Base-by-base conservation (phyloP, 2,797 vertebrate species). In the Emydoidea blandingii region DNA sequence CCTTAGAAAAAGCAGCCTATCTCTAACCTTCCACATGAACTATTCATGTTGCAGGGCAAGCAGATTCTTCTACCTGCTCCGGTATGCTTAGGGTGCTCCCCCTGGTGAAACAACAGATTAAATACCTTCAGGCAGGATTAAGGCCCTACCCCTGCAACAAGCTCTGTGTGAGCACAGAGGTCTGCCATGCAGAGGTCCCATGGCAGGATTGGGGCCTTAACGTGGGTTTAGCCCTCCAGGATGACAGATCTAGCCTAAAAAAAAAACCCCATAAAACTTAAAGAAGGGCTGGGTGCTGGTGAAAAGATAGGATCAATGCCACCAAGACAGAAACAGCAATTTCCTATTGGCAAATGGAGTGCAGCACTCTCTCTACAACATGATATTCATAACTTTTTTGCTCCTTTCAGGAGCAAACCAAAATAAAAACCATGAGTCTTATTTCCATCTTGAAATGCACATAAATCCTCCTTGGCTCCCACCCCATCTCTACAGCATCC, bases 251-350 rank as follows among this genome's bases (percentile, higher is more conserved):
- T 76, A 76, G 25, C 37, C 27, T 78, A 21, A 37, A 74, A 74
- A 47, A 44, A 47, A 44, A 49, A 16, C 4, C 3, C 62, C 74
- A 47, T 27, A 47, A 37, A 47, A 49, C 47, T 29, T 29, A 15
- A 78, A 49, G 14, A 18, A 49, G 27, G 27, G 29, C 27, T 18
- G 14, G 8, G 3, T 0, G 0, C 49, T 4, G 2, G 4, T 44
- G 85, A 83, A 65, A 41, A 91, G 15, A 1, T 14, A 87, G 88
- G 82, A 49, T 54, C 72, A 79, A 31, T 19, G 8, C 79, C 8
- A 29, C 72, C 12, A 3, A 79, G 57, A 62, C 23, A 34, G 44
- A 88, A 83, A 53, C 56, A 88, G 78, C 72, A 41, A 81, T 92
- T 96, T 96, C 59, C 68, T 92, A 84, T 79, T 34, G 47, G 56